These are phyloP conservation scores for Clostera curtula DNA, from an alignment of 2,888 invertebrate species.

Conservation along the genomic window DNA sequence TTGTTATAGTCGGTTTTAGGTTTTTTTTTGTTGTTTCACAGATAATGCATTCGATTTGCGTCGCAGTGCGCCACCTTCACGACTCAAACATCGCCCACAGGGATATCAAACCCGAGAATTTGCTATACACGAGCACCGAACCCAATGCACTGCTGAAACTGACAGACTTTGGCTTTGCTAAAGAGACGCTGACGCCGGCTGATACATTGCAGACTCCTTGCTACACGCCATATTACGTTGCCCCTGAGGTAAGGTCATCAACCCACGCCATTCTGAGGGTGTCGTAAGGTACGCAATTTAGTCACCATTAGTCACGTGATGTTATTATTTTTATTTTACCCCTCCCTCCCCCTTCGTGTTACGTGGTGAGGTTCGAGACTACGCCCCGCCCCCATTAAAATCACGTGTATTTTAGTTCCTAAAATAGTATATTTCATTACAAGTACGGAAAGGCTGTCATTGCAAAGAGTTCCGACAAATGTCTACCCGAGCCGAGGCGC, in stretches of 20 bases:
- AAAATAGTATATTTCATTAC: no score
- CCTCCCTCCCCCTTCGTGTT: no score
- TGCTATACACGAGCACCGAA: constrained; percentile 88
- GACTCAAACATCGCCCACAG: constrained; percentile 96
- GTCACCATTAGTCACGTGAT: no score
- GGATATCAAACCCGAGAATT: constrained; percentile 98
- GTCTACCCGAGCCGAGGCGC: no score
- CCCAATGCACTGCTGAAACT: constrained; percentile 90
- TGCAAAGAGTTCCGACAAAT: no score
- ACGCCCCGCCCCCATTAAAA: no score
- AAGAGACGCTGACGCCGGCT: constrained; percentile 87
- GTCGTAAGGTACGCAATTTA: neutral
- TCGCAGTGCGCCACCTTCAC: constrained; percentile 95
- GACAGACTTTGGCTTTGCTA: constrained; percentile 99
- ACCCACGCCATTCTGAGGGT: no score
- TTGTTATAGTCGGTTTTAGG: no score
- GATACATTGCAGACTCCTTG: constrained; percentile 98
- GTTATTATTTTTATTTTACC: no score
- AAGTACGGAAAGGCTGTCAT: no score
- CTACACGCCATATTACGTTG: constrained; percentile 99
- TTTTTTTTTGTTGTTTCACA: constrained; percentile 43
- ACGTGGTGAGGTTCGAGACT: no score
- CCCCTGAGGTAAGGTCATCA: constrained; percentile 59
- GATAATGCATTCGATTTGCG: constrained; percentile 97
- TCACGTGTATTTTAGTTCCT: no score